A percentile compares a stretch with the other conserved stretches of the same genome.
These are phyloP conservation scores for Petrophora chlorosata DNA, from an alignment of 2,888 invertebrate species.

Conservation along the genomic window DNA sequence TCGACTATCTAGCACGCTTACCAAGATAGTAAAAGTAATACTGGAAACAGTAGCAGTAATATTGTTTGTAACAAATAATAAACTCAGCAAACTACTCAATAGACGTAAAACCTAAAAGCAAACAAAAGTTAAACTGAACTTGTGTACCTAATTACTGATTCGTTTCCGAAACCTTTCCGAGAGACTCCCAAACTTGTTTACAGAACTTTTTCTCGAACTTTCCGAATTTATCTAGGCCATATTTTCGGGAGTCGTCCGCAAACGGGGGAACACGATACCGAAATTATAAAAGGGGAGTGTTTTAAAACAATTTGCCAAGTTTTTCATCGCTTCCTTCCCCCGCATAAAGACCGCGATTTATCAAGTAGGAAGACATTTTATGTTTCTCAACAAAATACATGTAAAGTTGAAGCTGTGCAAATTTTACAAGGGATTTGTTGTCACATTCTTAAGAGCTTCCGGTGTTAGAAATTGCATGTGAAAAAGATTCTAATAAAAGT, in stretches of 20 bases:
- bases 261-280: slow-evolving; percentile 62
- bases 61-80: too few relatives aligned
- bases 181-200: slow-evolving; percentile 57
- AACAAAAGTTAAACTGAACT: slow-evolving; percentile 57
- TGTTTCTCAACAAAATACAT: slow-evolving; percentile 34
- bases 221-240: slow-evolving; percentile 63
- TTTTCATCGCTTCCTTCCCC: slow-evolving; percentile 62
- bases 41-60: too few relatives aligned
- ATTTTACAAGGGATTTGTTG: slow-evolving; percentile 5
- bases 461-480: too few relatives aligned
- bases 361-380: slow-evolving; percentile 49
- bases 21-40: too few relatives aligned
- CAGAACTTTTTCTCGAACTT: slow-evolving; percentile 57
- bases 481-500: too few relatives aligned
- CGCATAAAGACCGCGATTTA: slow-evolving; percentile 54
- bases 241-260: slow-evolving; percentile 56
- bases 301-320: slow-evolving; percentile 65
- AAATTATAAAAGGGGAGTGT: slow-evolving; percentile 65
- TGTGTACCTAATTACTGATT: slow-evolving; percentile 69
- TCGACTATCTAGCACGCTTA: too few relatives aligned
- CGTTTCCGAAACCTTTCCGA: slow-evolving; percentile 53
- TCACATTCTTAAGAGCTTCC: background rate
- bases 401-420: slow-evolving; percentile 31
- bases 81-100: slow-evolving; percentile 41
- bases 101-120: slow-evolving; percentile 45